Base-by-base conservation (phyloP, 2,888 invertebrate genomes). In the Tenthredo notha region DNA sequence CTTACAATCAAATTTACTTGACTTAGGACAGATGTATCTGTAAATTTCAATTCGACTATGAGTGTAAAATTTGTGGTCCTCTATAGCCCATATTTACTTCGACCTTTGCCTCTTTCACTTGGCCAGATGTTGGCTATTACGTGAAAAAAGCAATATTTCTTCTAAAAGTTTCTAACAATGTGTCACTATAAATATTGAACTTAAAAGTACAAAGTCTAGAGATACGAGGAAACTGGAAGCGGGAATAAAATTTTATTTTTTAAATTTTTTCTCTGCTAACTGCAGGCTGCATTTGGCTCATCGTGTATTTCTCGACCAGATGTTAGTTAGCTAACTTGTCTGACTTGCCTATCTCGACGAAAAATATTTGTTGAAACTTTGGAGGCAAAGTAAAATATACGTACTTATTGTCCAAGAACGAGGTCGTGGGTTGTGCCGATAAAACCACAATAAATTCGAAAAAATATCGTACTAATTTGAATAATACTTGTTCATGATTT, bases 301-400 rank as follows among this genome's bases (percentile, higher is more conserved):
- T 54, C 77, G 21, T 54, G 54, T 77, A 29, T 33, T 61, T 40
- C 21, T 21, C 78, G 58, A 40, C 58, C 78, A 80, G 58, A 80
- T 80, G 78, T 80, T 80, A 80, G 78, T 80, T 21, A 40, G 58
- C 78, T 15, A 80, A 80, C 61, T 80, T 37, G 61, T 37, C n/a
- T 37, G 61, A 21, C n/a, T 61, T 61, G 40, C 25, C 29, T 80
- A 40, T 40, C 33, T 58, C 40, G 37, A 21, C 33, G 21, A 37
- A 78, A 78, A 78, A 58, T 80, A 21, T 80, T 40, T 40, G 58
- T 21, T 12, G 1, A 61, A 80, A 80, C 25, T 80, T 80, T 37
- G 6, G 15, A 18, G 4, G 21, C 40, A n/a, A n/a, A 50, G 61
- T 61, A 47, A 58, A 80, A 61, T n/a, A 40, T 21, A 78, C 37